A percentile compares a stretch with the other conserved stretches of the same genome.
Conservation (phyloP, 2,888 invertebrate genomes). For the Agrotis ipsilon region DNA sequence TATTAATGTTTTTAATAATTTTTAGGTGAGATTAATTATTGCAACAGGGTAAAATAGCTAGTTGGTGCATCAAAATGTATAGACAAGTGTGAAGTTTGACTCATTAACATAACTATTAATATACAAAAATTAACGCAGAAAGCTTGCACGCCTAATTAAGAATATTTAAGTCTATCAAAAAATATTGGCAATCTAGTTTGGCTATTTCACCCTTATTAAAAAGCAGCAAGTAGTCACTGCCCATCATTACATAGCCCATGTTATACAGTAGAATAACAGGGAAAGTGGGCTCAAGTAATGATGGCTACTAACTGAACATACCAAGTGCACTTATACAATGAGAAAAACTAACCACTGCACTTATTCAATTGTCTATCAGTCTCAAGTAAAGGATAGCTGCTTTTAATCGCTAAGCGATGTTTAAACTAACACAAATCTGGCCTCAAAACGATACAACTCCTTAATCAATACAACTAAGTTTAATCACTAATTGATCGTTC, state of each 20-base stretch:
- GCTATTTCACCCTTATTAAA: conserved; percentile 40
- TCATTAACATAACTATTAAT: background rate
- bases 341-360: conserved; percentile 18
- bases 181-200: conserved; percentile 50
- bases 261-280: no score
- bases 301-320: no score
- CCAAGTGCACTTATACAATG: conserved; percentile 17
- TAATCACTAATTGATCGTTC: conserved; percentile 42
- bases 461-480: conserved; percentile 20
- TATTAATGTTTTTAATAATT: conserved; percentile 10
- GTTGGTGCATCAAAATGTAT: background rate
- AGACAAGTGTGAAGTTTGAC: background rate
- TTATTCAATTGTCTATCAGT: conserved; percentile 49
- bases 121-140: background rate
- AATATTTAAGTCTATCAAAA: conserved; percentile 7
- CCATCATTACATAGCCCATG: no score
- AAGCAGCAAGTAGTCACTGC: background rate
- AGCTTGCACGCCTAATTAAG: background rate
- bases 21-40: conserved; percentile 2
- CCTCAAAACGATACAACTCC: conserved; percentile 18
- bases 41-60: conserved; percentile 22
- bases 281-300: no score
- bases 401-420: conserved; percentile 44
- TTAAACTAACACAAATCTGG: conserved; percentile 35
- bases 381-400: conserved; percentile 26